phyloP scores from a whole-genome alignment of 1,140 invertebrate genomes.

The Dermatophagoides farinae region DNA sequence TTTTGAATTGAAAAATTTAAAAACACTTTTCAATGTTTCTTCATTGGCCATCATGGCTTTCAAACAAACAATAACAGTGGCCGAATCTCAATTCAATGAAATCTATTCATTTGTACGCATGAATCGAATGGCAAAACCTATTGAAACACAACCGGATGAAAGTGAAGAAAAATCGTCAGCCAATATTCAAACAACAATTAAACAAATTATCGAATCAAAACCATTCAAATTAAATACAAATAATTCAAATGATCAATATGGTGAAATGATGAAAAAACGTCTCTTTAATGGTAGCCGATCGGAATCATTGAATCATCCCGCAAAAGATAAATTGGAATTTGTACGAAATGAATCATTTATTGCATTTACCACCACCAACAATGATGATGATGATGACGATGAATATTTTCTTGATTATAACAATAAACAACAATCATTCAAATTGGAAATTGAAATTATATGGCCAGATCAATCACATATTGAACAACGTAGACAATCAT shows the following conservation, averaged over 20 bases:
- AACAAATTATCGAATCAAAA: background rate
- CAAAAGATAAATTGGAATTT: too few relatives aligned
- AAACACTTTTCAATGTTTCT: background rate
- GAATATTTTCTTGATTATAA: constrained; percentile 1
- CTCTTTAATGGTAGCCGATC: too few relatives aligned
- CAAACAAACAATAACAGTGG: background rate
- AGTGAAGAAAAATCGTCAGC: background rate
- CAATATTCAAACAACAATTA: background rate
- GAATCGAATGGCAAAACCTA: background rate
- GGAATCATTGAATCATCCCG: too few relatives aligned
- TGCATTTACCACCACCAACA: too few relatives aligned
- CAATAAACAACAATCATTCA: background rate
- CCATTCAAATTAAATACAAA: background rate
- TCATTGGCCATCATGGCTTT: background rate
- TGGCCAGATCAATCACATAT: background rate
- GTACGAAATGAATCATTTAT: too few relatives aligned
- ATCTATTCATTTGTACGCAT: background rate
- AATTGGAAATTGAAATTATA: background rate
- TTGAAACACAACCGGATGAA: background rate
- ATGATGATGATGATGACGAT: background rate
- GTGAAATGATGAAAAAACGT: background rate
- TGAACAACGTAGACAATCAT: background rate
- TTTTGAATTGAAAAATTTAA: background rate
- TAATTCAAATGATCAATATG: background rate
- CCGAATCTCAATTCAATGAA: background rate